Percentiles rank a stretch among this genome's conserved stretches.
Conservation (phyloP, 1,140 invertebrate species). For the Zaprionus ornatus region DNA sequence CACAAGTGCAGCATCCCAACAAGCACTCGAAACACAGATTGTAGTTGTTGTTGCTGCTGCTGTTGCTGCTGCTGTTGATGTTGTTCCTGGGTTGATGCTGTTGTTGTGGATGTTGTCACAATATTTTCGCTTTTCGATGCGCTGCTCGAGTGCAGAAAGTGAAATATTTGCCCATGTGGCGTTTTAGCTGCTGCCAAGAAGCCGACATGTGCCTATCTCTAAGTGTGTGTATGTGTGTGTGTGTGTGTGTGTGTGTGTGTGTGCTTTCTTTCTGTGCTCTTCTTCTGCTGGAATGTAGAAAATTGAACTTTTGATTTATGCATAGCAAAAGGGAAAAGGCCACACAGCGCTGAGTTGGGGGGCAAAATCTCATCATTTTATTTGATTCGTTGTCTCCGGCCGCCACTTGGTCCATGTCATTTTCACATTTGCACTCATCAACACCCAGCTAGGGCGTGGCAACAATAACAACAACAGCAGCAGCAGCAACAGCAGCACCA, state of each 20-base stretch:
- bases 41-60: conserved; percentile 29
- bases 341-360: conserved; percentile 4
- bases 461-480: conserved; percentile 21
- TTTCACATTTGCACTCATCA: conserved; percentile 76
- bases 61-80: conserved; percentile 33
- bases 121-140: conserved; percentile 82
- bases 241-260: conserved; percentile 1
- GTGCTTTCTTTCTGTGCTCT: conserved; percentile 23
- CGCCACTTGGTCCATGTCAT: conserved; percentile 54
- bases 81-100: conserved; percentile 43
- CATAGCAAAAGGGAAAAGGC: conserved; percentile 49
- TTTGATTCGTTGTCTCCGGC: conserved; percentile 43
- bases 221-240: not conserved
- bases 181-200: conserved; percentile 66
- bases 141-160: conserved; percentile 77
- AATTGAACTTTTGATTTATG: conserved; percentile 77
- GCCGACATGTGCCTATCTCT: conserved; percentile 25
- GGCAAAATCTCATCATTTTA: conserved; percentile 70
- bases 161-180: conserved; percentile 79
- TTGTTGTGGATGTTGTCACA: conserved; percentile 69
- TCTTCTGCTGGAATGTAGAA: conserved; percentile 54
- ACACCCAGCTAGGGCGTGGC: conserved; percentile 66
- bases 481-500: conserved; percentile 18
- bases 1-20: conserved; percentile 58
- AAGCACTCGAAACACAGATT: conserved; percentile 59